Evolutionary conservation across 2,113 vertebrate genomes (phyloP).

Genomic region (Chaetorhynchus papuensis): DNA sequence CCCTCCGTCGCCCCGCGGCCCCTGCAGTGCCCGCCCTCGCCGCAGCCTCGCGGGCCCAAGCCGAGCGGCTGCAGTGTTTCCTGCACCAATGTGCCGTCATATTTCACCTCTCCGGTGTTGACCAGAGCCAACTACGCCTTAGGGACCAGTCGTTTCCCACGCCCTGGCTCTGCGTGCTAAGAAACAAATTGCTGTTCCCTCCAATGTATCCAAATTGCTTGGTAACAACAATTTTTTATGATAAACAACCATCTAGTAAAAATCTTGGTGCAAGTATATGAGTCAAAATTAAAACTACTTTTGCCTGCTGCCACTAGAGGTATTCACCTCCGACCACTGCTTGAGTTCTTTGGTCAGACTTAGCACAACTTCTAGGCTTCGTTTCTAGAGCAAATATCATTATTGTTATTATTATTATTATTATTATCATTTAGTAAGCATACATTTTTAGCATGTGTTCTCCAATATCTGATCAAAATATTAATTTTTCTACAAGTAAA

Average conservation of each 20-base stretch:
- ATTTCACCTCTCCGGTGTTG: neutral
- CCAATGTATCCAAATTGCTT: neutral
- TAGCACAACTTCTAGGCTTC: neutral
- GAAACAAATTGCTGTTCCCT: neutral
- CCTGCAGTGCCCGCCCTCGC: rapidly evolving
- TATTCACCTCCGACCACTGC: neutral
- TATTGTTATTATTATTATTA: neutral
- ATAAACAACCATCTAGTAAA: neutral
- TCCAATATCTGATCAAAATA: neutral
- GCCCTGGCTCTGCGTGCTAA: neutral
- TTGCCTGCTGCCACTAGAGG: neutral
- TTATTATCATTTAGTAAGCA: neutral
- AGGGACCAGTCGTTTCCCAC: neutral
- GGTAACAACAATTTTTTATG: neutral
- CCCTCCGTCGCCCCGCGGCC: neutral
- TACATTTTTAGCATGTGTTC: neutral
- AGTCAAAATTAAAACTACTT: neutral
- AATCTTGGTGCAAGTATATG: neutral
- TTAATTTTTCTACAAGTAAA: neutral
- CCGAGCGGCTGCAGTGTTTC: neutral
- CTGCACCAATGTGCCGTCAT: neutral
- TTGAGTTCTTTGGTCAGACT: neutral
- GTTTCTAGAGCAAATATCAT: neutral
- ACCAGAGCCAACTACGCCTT: neutral
- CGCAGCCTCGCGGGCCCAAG: rapidly evolving